phyloP scores from a whole-genome alignment of 2,888 invertebrate genomes.

The Sphinx pinastri region DNA sequence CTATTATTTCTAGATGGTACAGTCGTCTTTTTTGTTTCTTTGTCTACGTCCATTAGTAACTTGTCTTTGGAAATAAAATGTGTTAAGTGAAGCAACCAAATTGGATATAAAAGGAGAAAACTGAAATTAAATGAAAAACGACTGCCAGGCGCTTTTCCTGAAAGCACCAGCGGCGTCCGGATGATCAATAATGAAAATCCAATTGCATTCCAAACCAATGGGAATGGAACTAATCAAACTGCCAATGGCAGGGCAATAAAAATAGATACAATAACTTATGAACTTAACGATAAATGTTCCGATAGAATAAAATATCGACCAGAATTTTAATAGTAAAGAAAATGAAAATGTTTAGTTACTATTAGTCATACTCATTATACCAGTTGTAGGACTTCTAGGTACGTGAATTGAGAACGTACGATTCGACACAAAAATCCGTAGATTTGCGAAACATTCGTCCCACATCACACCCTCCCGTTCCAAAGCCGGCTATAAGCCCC shows the following conservation, averaged over 20 bases:
- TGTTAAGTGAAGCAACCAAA: neutral
- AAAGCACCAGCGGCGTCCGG: conserved; percentile 3
- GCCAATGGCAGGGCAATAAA: neutral
- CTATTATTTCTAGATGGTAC: too few species aligned
- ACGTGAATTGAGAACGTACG: too few species aligned
- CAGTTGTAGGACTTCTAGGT: too few species aligned
- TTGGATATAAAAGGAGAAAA: neutral
- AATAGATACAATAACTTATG: neutral
- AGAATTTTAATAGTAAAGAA: neutral
- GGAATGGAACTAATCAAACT: conserved; percentile 7
- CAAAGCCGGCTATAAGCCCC: too few species aligned
- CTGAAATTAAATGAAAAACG: neutral
- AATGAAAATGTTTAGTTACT: too few species aligned
- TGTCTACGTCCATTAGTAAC: neutral
- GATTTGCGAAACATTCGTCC: too few species aligned
- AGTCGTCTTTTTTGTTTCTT: too few species aligned
- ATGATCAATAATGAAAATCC: conserved; percentile 5
- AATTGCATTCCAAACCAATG: neutral
- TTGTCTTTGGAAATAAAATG: neutral
- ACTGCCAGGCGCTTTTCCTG: neutral
- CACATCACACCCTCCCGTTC: too few species aligned
- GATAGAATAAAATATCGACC: neutral
- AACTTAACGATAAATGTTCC: neutral
- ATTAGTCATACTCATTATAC: neutral
- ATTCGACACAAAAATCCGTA: too few species aligned